phyloP scores from a whole-genome alignment of 2,797 vertebrate genomes.

The Leptatherina wallacei region DNA sequence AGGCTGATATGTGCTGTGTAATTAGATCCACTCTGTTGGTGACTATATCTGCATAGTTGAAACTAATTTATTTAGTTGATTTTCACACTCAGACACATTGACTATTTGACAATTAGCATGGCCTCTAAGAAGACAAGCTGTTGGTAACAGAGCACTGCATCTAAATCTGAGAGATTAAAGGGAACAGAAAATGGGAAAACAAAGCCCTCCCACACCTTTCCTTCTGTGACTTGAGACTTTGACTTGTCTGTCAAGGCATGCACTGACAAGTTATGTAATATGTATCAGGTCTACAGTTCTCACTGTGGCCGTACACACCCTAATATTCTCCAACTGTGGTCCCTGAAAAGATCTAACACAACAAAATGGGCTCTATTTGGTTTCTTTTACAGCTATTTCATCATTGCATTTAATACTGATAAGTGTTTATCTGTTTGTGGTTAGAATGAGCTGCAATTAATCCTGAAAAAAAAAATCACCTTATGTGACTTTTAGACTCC shows the following conservation, averaged over 20 bases:
- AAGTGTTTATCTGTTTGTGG: constrained; percentile 1
- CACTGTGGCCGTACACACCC: not conserved
- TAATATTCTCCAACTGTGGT: constrained; percentile 4
- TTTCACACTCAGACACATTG: constrained; percentile 15
- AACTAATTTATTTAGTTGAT: constrained; percentile 49
- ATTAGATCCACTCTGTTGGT: constrained; percentile 59
- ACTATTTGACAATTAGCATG: constrained; percentile 19
- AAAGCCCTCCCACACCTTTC: constrained; percentile 36
- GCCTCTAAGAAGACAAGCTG: constrained; percentile 8
- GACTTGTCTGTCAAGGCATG: constrained; percentile 41
- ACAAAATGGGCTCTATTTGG: constrained; percentile 25
- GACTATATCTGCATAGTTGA: constrained; percentile 32
- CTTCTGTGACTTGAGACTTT: constrained; percentile 6
- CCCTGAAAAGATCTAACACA: constrained; percentile 7
- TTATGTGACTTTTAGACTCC: constrained; percentile 38
- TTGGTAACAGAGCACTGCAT: not conserved
- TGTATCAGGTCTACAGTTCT: constrained; percentile 12
- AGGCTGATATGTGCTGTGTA: constrained; percentile 57
- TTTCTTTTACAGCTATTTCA: constrained; percentile 8
- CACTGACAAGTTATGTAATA: constrained; percentile 48
- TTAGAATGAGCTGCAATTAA: constrained; percentile 22
- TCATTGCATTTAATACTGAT: constrained; percentile 6
- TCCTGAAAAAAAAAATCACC: constrained; percentile 11
- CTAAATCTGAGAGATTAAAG: constrained; percentile 27
- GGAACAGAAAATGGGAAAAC: constrained; percentile 17